Base-by-base conservation (phyloP, 2,113 vertebrate genomes). In the Tyto alba region DNA sequence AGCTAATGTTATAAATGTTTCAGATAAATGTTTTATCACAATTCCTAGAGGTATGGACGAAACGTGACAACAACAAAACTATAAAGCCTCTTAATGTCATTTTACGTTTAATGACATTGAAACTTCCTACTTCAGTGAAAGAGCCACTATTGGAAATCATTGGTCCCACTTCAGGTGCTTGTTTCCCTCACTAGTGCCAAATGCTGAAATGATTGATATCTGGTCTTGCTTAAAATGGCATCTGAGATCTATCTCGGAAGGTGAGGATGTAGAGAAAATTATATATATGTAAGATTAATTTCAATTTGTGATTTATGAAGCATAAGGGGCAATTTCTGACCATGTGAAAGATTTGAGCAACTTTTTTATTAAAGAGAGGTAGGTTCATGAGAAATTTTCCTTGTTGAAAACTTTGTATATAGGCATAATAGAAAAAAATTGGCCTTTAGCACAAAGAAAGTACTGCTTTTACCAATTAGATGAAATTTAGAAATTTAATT, bases 31-130 rank as follows among this genome's bases (percentile, higher is more conserved):
- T 60, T 79, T 69, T 36, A 92, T 21, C 6, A 13, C 23, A 69
- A 2, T 9, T 73, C 1, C 0, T 10, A 83, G 16, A 30, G 10
- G 2, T 66, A 66, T 25, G 27, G 10, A 55, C 13, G 3, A 75
- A 75, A 10, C 3, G 13, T 43, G 32, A 52, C 25, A 60, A 66
- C 13, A 85, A 16, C 6, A 85, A 55, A 71, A 50, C 23, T 79
- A 47, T 3, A 72, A 29, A 52, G 9, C 3, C 23, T 79, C 57
- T 41, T 72, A 59, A 59, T 45, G 16, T 60, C 23, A 1, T 41
- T 92, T 75, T 72, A 25, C n/a, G 15, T 59, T 30, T 80, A 81
- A 48, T 20, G 11, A 3, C 32, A 62, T 50, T 75, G 38, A 75
- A 93, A 81, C 5, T 11, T 66, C 40, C 4, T 40, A 19, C 41